Evolutionary conservation across 2,888 invertebrate genomes (phyloP).

Genomic region (Beris morrisii): DNA sequence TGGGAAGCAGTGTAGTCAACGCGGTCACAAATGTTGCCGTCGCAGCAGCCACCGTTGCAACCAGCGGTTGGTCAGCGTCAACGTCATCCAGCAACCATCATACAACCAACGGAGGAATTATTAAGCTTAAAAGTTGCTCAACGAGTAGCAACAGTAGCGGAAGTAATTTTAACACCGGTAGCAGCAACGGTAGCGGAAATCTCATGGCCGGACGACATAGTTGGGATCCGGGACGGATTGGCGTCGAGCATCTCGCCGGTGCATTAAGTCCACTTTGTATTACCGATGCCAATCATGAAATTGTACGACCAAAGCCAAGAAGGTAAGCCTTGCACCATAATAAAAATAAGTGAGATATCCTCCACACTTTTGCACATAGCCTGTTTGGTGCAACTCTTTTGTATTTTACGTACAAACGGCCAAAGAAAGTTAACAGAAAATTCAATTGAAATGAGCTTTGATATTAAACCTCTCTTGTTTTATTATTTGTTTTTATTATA

Average conservation of each 20-base stretch:
- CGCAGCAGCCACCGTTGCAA: not conserved
- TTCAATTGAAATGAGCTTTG: slow-evolving; percentile 7
- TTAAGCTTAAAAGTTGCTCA: slow-evolving; percentile 34
- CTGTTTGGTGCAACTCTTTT: not conserved
- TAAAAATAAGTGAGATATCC: not conserved
- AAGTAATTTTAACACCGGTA: slow-evolving; percentile 32
- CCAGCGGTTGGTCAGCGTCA: not conserved
- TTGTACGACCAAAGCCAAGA: slow-evolving; percentile 81
- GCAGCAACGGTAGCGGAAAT: slow-evolving; percentile 38
- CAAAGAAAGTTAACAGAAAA: slow-evolving; percentile 26
- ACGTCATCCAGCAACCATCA: not conserved
- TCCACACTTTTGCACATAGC: not conserved
- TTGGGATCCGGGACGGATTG: slow-evolving; percentile 55
- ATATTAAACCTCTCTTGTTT: slow-evolving; percentile 14
- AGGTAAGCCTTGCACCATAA: slow-evolving; percentile 61
- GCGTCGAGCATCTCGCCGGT: slow-evolving; percentile 64
- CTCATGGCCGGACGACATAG: slow-evolving; percentile 53
- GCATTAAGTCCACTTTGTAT: slow-evolving; percentile 68
- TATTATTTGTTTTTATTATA: no score
- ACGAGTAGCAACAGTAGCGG: slow-evolving; percentile 34
- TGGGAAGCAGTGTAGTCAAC: slow-evolving; percentile 13
- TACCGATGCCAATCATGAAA: slow-evolving; percentile 78
- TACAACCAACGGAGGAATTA: not conserved
- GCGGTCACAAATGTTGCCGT: slow-evolving; percentile 19
- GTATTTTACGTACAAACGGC: not conserved